Evolutionary conservation across 2,797 vertebrate species (phyloP).

Genomic region (Pangasius krempfi): DNA sequence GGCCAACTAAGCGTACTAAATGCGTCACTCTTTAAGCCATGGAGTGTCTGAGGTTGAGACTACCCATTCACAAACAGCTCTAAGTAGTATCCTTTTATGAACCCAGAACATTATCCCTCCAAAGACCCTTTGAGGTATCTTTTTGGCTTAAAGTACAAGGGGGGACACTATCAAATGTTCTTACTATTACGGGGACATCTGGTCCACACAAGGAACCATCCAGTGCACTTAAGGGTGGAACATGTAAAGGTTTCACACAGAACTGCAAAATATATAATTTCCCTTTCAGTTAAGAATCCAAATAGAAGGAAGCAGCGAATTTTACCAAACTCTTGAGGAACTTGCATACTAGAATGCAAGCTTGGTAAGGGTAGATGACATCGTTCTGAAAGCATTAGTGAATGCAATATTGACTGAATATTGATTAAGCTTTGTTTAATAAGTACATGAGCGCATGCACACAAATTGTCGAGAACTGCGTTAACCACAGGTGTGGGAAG

Average conservation of each 20-base stretch:
- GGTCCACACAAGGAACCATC: not conserved
- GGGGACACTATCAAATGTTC: not conserved
- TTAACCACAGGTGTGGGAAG: conserved; percentile 21
- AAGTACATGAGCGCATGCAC: not conserved
- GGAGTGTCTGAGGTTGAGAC: not conserved
- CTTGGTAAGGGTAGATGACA: not conserved
- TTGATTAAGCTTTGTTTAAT: not conserved
- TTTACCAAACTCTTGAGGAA: not conserved
- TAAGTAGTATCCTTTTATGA: not conserved
- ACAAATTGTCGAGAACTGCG: not conserved
- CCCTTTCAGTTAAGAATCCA: not conserved
- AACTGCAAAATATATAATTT: no score
- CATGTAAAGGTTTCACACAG: not conserved
- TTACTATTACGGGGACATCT: not conserved
- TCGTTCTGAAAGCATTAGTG: conserved; percentile 13
- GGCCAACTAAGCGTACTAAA: not conserved
- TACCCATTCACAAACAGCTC: not conserved
- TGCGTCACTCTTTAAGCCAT: not conserved
- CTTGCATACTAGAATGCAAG: not conserved
- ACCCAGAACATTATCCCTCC: not conserved
- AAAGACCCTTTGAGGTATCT: not conserved
- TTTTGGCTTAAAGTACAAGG: not conserved
- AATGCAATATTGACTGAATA: not conserved
- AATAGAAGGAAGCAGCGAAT: not conserved
- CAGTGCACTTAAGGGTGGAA: not conserved